A percentile compares a stretch with the other conserved stretches of the same genome.
Evolutionary conservation across 1,140 invertebrate genomes (phyloP).

Genomic region (Luehdorfia chinensis): DNA sequence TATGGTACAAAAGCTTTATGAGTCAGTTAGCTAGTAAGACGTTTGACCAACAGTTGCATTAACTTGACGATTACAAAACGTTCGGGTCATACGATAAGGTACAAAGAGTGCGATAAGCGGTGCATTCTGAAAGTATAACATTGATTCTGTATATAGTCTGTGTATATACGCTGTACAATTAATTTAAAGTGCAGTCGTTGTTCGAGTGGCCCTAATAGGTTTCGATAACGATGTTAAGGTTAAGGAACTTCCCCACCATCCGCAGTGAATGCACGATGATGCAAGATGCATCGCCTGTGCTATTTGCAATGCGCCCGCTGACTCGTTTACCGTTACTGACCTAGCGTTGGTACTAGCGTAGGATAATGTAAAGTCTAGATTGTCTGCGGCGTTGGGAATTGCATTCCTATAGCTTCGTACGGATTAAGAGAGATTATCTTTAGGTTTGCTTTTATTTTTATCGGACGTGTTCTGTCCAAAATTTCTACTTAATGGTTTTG

Average conservation of each 20-base stretch:
- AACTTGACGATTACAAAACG: constrained; percentile 12
- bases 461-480: neutral
- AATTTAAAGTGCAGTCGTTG: constrained; percentile 22
- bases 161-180: too few species aligned
- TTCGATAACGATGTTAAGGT: constrained; percentile 52
- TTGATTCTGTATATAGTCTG: constrained; percentile 35
- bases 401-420: constrained; percentile 12
- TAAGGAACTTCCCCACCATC: constrained; percentile 52
- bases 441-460: too few species aligned
- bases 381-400: constrained; percentile 3
- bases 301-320: constrained; percentile 47
- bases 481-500: too few species aligned
- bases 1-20: neutral
- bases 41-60: constrained; percentile 6
- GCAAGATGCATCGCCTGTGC: constrained; percentile 49
- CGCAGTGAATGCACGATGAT: constrained; percentile 42
- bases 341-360: constrained; percentile 37
- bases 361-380: constrained; percentile 26
- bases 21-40: neutral
- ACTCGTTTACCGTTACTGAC: constrained; percentile 59
- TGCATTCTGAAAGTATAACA: constrained; percentile 48
- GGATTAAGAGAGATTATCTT: too few species aligned
- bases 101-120: constrained; percentile 40
- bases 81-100: constrained; percentile 56
- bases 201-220: constrained; percentile 33